Conservation (phyloP, 1,140 invertebrate genomes). For the Drosophila nasuta region DNA sequence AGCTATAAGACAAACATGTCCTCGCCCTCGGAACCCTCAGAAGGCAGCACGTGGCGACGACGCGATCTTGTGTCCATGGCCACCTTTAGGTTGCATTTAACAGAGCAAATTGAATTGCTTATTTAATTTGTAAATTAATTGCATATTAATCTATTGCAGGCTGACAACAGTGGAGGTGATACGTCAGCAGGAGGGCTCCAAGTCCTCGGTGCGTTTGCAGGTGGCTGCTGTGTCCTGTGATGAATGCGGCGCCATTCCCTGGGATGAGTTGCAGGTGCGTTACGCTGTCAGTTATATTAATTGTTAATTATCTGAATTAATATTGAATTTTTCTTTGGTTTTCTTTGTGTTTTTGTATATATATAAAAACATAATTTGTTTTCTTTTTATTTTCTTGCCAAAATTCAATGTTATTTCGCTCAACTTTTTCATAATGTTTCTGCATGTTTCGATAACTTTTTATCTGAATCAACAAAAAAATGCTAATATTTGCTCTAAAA, state of each 20-base stretch:
- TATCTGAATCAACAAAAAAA: slow-evolving; percentile 43
- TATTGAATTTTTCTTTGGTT: slow-evolving; percentile 17
- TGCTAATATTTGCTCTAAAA: slow-evolving; percentile 28
- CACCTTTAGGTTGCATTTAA: slow-evolving; percentile 75
- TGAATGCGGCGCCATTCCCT: slow-evolving; percentile 94
- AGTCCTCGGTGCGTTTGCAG: slow-evolving; percentile 91
- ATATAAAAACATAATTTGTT: slow-evolving; percentile 21
- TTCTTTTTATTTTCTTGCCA: slow-evolving; percentile 25
- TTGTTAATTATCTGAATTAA: background rate
- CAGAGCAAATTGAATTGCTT: background rate
- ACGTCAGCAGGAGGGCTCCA: slow-evolving; percentile 91
- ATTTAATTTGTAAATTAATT: background rate
- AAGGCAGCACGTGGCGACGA: slow-evolving; percentile 91
- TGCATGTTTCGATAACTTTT: slow-evolving; percentile 75
- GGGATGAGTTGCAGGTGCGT: slow-evolving; percentile 96
- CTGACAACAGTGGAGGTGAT: slow-evolving; percentile 93
- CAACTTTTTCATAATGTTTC: slow-evolving; percentile 51
- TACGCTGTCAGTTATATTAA: slow-evolving; percentile 14
- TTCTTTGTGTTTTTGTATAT: slow-evolving; percentile 47
- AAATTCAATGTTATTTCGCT: slow-evolving; percentile 63
- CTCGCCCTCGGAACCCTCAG: slow-evolving; percentile 92
- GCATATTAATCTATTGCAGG: slow-evolving; percentile 70
- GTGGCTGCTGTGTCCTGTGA: slow-evolving; percentile 91
- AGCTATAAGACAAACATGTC: slow-evolving; percentile 87
- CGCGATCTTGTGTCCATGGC: slow-evolving; percentile 89